A percentile compares a stretch with the other conserved stretches of the same genome.
phyloP scores from a whole-genome alignment of 53 echinoderm and acorn worm species.

The Echinarachnius parma region DNA sequence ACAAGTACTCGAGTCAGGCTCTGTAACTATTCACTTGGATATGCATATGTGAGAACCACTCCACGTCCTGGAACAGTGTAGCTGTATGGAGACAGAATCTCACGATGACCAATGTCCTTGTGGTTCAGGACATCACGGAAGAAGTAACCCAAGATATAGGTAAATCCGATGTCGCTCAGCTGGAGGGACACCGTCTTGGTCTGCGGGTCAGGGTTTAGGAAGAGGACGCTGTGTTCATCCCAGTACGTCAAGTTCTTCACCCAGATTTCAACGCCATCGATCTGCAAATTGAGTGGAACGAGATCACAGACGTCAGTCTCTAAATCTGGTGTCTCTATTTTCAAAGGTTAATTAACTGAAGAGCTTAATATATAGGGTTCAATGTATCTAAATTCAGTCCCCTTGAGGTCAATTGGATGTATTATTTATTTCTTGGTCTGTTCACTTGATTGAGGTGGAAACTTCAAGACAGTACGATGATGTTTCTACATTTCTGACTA shows the following conservation, averaged over 20 bases:
- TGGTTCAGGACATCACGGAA: conserved; percentile 64
- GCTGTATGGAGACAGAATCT: conserved; percentile 38
- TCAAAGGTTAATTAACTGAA: no score
- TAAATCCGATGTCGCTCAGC: conserved; percentile 66
- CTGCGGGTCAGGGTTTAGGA: conserved; percentile 51
- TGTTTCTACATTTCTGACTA: no score
- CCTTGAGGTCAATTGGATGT: no score
- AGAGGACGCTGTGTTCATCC: conserved; percentile 62
- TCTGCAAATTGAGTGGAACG: no score
- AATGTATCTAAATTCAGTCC: no score
- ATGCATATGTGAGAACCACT: conserved; percentile 67
- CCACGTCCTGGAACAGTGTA: conserved; percentile 66
- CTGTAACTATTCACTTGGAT: conserved; percentile 71
- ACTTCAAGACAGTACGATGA: no score
- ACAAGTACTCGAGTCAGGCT: no score
- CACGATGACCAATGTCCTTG: conserved; percentile 62
- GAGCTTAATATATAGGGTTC: no score
- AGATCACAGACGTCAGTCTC: no score
- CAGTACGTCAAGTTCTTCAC: conserved; percentile 36
- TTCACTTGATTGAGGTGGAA: no score
- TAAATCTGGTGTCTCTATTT: no score
- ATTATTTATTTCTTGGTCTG: no score
- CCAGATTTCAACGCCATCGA: conserved; percentile 68
- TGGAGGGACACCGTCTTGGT: conserved; percentile 56
- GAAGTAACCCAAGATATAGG: conserved; percentile 60